A percentile compares a stretch with the other conserved stretches of the same genome.
Conservation (phyloP, 2,888 invertebrate species). For the Patella ulyssiponensis region DNA sequence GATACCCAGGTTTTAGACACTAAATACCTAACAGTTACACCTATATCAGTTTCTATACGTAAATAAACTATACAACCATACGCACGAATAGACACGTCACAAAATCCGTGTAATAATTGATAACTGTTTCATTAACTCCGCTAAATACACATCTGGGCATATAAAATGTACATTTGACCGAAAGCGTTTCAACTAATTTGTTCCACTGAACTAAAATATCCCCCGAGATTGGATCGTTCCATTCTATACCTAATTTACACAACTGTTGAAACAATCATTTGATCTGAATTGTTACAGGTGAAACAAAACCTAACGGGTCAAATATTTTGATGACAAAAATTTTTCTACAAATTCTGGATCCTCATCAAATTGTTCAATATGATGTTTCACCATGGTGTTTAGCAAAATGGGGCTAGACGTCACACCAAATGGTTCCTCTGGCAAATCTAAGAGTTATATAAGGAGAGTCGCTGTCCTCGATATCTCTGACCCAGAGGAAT, state of each 20-base stretch:
- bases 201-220: background rate
- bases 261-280: background rate
- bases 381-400: background rate
- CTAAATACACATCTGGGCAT: background rate
- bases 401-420: background rate
- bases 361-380: background rate
- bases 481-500: background rate
- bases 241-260: constrained; percentile 1
- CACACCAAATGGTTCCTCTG: background rate
- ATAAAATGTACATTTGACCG: constrained; percentile 1
- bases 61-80: background rate
- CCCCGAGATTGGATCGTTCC: background rate
- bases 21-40: background rate
- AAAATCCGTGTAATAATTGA: background rate
- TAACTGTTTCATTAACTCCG: background rate
- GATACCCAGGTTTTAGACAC: background rate
- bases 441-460: background rate
- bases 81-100: background rate
- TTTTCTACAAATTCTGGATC: background rate
- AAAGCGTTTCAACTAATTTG: background rate
- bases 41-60: background rate
- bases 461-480: background rate
- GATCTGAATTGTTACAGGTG: background rate
- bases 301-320: background rate
- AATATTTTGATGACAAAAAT: background rate